Evolutionary conservation across 2,113 vertebrate species (phyloP), one percentile per base, ranked within the genome.

Genomic region (Perca flavescens): DNA sequence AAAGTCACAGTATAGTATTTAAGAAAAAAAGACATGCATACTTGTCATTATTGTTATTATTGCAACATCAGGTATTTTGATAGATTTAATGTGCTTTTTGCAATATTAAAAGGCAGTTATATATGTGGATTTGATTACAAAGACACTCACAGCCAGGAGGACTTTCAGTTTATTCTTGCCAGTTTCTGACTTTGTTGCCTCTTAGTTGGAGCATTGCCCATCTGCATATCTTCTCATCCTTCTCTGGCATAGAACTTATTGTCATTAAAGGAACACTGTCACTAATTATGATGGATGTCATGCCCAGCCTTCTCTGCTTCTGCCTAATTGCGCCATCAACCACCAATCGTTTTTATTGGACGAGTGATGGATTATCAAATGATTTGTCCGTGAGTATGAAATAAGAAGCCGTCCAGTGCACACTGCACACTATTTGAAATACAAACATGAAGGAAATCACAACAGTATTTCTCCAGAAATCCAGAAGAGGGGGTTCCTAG

Each of bases 211-310:
- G 17, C 6, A 14, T 53, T 36, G 40, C 49, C 34, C 52, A 15
- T 43, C n/a, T 12, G 25, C 34, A 64, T 19, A 31, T 70, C 28
- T 66, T 46, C 61, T 62, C 28, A 0, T 84, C 25, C 75, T 68
- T 21, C 31, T 72, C 65, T 22, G 43, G 31, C 56, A 66, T 28
- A 68, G 80, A 62, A 63, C 14, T 76, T 40, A 66, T 63, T 52
- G 50, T 72, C 81, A 76, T 77, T 82, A 64, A 77, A 83, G 31
- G 25, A 69, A 49, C 34, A 52, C 54, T 72, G 66, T 54, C 67
- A 81, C 36, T 84, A 79, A 86, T 82, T 80, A 72, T 85, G 80
- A 90, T 75, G 70, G 57, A 87, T 81, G 47, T 49, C 50, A 47
- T 57, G 49, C 28, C 36, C 53, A 14, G 67, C n/a, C 46, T 6